Evolutionary conservation across 2,797 vertebrate species (phyloP), one percentile per base, ranked within the genome.

Genomic region (Nannoperca obscura): DNA sequence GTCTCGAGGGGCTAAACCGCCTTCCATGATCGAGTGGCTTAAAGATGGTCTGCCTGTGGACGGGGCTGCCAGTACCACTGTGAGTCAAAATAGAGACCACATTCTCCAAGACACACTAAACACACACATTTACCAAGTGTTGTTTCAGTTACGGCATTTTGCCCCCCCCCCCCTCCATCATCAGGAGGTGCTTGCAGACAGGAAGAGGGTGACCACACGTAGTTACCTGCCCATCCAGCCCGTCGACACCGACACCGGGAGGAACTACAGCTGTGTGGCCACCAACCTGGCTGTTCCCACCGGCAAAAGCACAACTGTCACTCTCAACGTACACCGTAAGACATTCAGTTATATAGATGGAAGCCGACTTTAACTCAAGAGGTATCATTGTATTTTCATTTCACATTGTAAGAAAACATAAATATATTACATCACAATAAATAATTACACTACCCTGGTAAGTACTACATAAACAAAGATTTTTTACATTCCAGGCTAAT

Each of bases 281-380:
- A 76, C 92, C 82, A 99, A 99, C 19, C 94, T 94, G 14, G 97
- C 97, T 17, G 68, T 95, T 32, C 97, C 96, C 0, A 87, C 58
- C 0, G 98, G 98, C 80, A 98, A 95, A 89, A 96, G 96, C 91
- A 96, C 96, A 12, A 96, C 95, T 0, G 91, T 99, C 55, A 95
- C 95, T 68, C 97, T 99, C 42, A 97, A 99, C 0, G 97, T 99
- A 1, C 97, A 99, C 89, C 97, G 97, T 99, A 88, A 95, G 96
- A 63, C 1, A 1, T 50, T 17, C 5, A 32, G 13, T 27, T 24
- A 34, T 2, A 24, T 0, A 53, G 7, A 22, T 3, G 0, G 5
- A 40, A 1, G 7, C 7, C 2, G 32, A 57, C 24, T 67, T 17
- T 5, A 17, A 30, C 22, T 54, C 0, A n/a, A 38, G 30, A 30